phyloP scores from a whole-genome alignment of 2,888 invertebrate genomes.

The Gisinianus flammeolus region DNA sequence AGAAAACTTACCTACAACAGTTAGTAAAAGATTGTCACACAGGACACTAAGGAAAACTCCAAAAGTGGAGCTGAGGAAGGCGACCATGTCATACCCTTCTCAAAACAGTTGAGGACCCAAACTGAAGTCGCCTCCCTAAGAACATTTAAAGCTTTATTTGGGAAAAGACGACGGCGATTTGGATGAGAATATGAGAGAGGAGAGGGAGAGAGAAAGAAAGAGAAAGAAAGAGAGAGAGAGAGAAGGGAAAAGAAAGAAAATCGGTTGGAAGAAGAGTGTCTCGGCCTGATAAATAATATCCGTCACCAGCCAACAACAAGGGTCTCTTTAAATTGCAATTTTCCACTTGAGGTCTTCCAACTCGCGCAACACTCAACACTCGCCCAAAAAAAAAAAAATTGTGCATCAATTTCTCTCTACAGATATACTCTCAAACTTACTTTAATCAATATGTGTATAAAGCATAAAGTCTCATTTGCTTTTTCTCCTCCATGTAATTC shows the following conservation, averaged over 20 bases:
- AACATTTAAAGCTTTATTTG: background rate
- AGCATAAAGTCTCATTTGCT: too few relatives aligned
- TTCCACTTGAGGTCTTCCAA: constrained; percentile 42
- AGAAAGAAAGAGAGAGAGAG: background rate
- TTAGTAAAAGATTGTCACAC: constrained; percentile 81
- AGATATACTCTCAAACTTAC: too few relatives aligned
- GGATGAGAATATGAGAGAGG: too few relatives aligned
- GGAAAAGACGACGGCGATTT: too few relatives aligned
- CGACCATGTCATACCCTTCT: constrained; percentile 43
- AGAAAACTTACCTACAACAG: constrained; percentile 89
- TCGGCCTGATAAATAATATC: constrained; percentile 34
- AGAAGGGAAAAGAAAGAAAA: background rate
- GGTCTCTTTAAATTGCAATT: constrained; percentile 53
- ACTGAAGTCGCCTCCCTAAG: background rate
- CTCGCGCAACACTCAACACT: constrained; percentile 2
- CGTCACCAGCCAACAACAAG: constrained; percentile 24
- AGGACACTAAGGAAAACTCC: constrained; percentile 57
- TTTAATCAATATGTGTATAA: too few relatives aligned
- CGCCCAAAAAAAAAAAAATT: too few relatives aligned
- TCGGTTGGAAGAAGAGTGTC: constrained; percentile 30
- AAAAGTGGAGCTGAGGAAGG: constrained; percentile 47
- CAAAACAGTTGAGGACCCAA: constrained; percentile 4
- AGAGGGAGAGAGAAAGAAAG: too few relatives aligned
- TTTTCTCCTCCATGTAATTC: too few relatives aligned
- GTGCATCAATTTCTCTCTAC: background rate